Conservation (phyloP, 2,113 vertebrate genomes). For the Lates calcarifer region DNA sequence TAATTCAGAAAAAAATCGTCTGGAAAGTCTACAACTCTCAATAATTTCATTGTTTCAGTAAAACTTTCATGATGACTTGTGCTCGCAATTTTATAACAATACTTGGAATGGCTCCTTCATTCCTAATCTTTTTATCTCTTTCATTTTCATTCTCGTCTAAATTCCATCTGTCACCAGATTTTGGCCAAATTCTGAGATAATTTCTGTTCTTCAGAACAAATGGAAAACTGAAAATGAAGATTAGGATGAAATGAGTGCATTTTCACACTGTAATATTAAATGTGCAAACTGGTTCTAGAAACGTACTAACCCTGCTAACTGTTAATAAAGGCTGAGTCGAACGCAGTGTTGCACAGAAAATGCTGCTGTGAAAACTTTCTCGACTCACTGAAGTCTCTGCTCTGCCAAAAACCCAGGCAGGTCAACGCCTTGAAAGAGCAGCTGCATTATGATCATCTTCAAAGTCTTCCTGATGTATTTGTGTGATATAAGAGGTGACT, state of each 20-base stretch:
- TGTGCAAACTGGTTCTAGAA: background rate
- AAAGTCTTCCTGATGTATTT: background rate
- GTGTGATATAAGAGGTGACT: too few relatives aligned
- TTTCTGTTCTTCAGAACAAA: constrained; percentile 8
- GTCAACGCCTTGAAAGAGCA: background rate
- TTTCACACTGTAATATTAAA: background rate
- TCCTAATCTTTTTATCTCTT: constrained; percentile 40
- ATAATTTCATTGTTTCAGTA: constrained; percentile 25
- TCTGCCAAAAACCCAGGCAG: background rate
- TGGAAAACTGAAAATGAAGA: background rate
- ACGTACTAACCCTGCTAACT: background rate
- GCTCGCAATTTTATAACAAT: background rate
- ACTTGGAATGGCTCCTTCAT: constrained; percentile 13
- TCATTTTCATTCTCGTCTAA: constrained; percentile 32
- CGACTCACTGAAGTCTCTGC: background rate
- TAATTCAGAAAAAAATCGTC: constrained; percentile 1
- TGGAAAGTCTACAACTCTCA: background rate
- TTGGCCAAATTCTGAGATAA: constrained; percentile 24
- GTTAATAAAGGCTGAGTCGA: background rate
- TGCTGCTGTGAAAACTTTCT: background rate
- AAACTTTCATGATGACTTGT: constrained; percentile 10
- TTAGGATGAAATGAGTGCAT: background rate
- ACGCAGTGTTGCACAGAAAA: background rate
- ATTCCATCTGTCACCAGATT: constrained; percentile 42
- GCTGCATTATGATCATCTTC: background rate